Conservation (phyloP, 2,113 vertebrate genomes). For the Columba livia region DNA sequence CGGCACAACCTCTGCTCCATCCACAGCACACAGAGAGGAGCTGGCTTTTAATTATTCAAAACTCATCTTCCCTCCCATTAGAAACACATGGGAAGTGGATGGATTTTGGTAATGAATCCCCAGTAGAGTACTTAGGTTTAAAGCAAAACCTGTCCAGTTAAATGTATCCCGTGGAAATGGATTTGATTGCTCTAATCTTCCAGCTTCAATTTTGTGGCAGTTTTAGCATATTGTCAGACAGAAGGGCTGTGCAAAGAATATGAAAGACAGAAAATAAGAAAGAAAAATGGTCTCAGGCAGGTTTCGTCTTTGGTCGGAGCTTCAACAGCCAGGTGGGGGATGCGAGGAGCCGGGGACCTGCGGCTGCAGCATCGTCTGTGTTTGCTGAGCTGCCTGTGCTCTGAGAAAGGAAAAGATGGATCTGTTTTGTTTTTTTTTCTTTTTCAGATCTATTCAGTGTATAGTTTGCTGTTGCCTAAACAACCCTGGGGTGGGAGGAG, state of each 20-base stretch:
- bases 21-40: background rate
- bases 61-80: slow-evolving; percentile 49
- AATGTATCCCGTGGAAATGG: slow-evolving; percentile 39
- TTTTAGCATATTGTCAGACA: background rate
- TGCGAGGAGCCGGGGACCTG: background rate
- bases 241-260: background rate
- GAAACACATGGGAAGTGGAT: slow-evolving; percentile 49
- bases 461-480: background rate
- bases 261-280: background rate
- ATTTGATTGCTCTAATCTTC: slow-evolving; percentile 41
- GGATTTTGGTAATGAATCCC: slow-evolving; percentile 56
- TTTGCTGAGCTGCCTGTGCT: background rate
- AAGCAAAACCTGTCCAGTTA: slow-evolving; percentile 58
- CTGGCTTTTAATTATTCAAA: slow-evolving; percentile 56
- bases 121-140: slow-evolving; percentile 25
- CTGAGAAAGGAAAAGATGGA: background rate
- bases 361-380: rapidly evolving
- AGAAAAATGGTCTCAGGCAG: background rate
- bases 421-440: no score
- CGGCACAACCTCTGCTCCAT: background rate
- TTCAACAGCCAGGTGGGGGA: background rate
- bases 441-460: background rate
- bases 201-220: background rate
- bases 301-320: background rate
- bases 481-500: background rate